Base-by-base conservation (phyloP, 2,797 vertebrate genomes). In the Alca torda region DNA sequence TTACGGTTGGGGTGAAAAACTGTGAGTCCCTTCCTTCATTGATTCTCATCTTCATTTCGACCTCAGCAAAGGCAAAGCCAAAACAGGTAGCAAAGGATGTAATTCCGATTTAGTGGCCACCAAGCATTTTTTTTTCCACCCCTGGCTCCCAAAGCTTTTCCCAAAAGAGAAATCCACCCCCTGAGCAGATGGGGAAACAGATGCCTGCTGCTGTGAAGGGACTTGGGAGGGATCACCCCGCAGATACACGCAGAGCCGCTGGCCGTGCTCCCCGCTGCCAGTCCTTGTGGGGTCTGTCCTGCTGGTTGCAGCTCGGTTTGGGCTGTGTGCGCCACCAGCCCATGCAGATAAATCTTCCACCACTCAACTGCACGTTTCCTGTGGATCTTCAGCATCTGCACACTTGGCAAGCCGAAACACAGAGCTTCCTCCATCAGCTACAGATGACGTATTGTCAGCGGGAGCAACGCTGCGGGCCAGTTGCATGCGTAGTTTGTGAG, bases 401-500 rank as follows among this genome's bases (percentile, higher is more conserved):
- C 16, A 1, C 30, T 48, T 83, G 64, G 64, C 64, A 85, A 88
- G 24, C 21, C 1, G 4, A 83, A 85, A 53, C n/a, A 11, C 46
- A 20, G 46, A 1, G 16, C 21, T 90, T 85, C 65, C 43, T 46
- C 63, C 9, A 0, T 53, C 48, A 21, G 41, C n/a, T 72, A 13
- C 33, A n/a, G 69, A 46, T 26, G 69, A 63, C 24, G 59, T 13
- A 4, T 9, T 20, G 26, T 48, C 74, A 90, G 83, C 24, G 0
- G 69, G n/a, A 80, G 48, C 59, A n/a, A 18, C 0, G 6, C 64
- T 28, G 26, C 1, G 0, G 45, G 35, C 25, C 72, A n/a, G 30
- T 33, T 57, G 10, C 7, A 7, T 1, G 11, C 0, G 1, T 28
- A 61, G 50, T 45, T 48, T 69, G 15, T 0, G 10, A 89, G 48